phyloP scores from a whole-genome alignment of 2,888 invertebrate species.

The Polymixis lichenea region DNA sequence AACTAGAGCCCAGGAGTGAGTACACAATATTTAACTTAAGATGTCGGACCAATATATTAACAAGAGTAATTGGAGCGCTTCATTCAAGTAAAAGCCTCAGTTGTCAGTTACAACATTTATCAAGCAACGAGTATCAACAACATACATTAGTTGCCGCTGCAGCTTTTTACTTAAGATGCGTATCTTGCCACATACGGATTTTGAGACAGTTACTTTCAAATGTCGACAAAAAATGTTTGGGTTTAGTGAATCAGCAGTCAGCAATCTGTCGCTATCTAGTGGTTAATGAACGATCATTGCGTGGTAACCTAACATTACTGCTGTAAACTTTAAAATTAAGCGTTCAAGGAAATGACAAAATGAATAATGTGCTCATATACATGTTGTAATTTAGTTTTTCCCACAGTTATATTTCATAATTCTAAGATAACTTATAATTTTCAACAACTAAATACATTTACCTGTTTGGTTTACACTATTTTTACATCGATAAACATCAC shows the following conservation, averaged over 20 bases:
- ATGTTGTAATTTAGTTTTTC: constrained; percentile 27
- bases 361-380: constrained; percentile 43
- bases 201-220: constrained; percentile 71
- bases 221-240: constrained; percentile 50
- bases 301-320: constrained; percentile 34
- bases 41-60: constrained; percentile 66
- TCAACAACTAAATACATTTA: neutral
- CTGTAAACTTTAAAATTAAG: constrained; percentile 24
- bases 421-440: neutral
- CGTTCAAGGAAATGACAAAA: constrained; percentile 29
- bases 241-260: constrained; percentile 53
- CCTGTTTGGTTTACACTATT: constrained; percentile 1
- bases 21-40: constrained; percentile 62
- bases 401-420: constrained; percentile 24
- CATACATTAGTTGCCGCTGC: constrained; percentile 77
- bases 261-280: constrained; percentile 45
- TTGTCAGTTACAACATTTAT: constrained; percentile 80
- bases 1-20: constrained; percentile 30
- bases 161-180: constrained; percentile 79
- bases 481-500: constrained; percentile 20
- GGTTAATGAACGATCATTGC: constrained; percentile 33
- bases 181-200: constrained; percentile 76
- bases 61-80: constrained; percentile 72
- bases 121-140: constrained; percentile 76
- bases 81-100: constrained; percentile 76